Percentiles rank a stretch among this genome's conserved stretches.
These are phyloP conservation scores for Phalacrocorax aristotelis DNA, from an alignment of 2,113 vertebrate genomes.

Conservation along the genomic window DNA sequence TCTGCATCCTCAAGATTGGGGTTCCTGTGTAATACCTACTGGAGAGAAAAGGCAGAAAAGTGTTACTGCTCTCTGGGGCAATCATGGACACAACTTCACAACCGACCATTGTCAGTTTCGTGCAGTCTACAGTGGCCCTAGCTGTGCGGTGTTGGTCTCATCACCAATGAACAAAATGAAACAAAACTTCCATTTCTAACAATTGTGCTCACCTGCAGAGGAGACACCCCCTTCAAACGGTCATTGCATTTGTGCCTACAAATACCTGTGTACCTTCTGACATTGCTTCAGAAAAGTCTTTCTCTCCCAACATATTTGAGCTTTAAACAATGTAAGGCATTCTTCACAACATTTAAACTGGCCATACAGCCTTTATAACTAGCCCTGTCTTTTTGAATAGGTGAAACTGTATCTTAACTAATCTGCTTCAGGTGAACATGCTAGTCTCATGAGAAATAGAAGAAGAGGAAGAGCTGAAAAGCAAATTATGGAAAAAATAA, in stretches of 20 bases:
- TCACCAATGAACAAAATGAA: not conserved
- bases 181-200: not conserved
- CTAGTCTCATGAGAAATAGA: slow-evolving; percentile 44
- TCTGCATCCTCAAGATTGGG: fast-evolving
- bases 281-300: not conserved
- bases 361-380: not conserved
- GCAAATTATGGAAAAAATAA: slow-evolving; percentile 58
- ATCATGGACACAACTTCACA: not conserved
- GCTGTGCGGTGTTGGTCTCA: fast-evolving
- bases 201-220: fast-evolving
- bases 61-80: fast-evolving
- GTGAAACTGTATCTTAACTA: not conserved
- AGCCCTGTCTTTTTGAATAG: not conserved
- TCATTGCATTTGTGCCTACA: not conserved
- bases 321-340: not conserved
- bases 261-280: not conserved
- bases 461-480: slow-evolving; percentile 26
- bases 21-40: not conserved
- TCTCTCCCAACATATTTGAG: not conserved
- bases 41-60: not conserved
- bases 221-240: not conserved
- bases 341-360: not conserved
- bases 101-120: not conserved
- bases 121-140: too few species aligned
- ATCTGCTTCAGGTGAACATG: not conserved